Conservation (phyloP, 92 coral and sea anemone species). For the Parazoanthus darwini region DNA sequence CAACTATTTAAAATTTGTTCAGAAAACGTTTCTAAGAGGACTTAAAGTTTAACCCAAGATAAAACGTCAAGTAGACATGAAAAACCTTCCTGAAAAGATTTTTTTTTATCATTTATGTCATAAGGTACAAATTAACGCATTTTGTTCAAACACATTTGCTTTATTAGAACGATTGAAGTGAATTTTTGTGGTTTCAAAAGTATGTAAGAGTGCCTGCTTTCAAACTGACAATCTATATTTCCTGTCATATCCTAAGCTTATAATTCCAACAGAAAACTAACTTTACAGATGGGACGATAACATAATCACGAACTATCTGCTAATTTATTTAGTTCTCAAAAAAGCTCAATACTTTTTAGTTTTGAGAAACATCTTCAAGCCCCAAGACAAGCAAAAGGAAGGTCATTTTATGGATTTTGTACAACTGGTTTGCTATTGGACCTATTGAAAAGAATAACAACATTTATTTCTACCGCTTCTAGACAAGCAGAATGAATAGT, state of each 20-base stretch:
- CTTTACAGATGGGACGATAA: constrained; percentile 2
- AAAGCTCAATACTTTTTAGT: no score
- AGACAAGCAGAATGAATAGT: no score
- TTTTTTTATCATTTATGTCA: neutral
- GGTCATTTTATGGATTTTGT: no score
- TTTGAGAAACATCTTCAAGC: no score
- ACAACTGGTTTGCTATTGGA: no score
- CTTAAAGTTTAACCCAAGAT: neutral
- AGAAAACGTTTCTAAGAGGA: neutral
- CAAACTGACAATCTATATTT: neutral
- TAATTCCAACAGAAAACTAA: neutral
- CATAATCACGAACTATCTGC: neutral
- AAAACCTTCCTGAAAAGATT: neutral
- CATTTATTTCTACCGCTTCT: no score
- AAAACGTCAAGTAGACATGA: neutral
- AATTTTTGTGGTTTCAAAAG: neutral
- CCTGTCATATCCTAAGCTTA: neutral
- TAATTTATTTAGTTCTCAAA: neutral
- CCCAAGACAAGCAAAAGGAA: no score
- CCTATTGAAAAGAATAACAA: no score
- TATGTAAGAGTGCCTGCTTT: neutral
- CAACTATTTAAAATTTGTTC: neutral
- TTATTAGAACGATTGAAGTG: neutral
- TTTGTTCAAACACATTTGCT: neutral
- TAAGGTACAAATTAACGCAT: neutral